Conservation (phyloP, 2,888 invertebrate species). For the Aethes cnicana region DNA sequence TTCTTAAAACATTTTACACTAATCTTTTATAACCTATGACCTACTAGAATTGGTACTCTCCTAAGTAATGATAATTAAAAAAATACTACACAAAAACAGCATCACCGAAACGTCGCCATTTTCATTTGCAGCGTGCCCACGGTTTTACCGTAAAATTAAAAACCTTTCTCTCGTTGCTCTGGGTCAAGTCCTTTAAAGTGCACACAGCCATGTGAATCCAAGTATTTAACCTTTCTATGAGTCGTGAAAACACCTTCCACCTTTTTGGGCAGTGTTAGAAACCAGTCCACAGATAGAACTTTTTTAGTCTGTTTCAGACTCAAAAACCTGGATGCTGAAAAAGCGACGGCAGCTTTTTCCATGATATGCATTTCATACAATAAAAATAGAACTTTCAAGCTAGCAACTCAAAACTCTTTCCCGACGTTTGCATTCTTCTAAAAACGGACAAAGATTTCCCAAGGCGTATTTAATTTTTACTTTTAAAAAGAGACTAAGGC, state of each 20-base stretch:
- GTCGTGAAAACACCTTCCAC: background rate
- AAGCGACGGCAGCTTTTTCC: too few species aligned
- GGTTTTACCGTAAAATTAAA: constrained; percentile 7
- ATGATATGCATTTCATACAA: too few species aligned
- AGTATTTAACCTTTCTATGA: constrained; percentile 11
- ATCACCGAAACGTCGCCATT: too few species aligned
- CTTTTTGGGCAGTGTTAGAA: too few species aligned
- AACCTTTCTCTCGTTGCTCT: constrained; percentile 5
- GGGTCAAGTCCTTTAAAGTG: constrained; percentile 4
- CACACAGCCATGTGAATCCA: background rate
- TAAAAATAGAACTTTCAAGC: background rate
- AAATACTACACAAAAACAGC: too few species aligned
- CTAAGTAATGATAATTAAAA: too few species aligned
- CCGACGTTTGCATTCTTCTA: constrained; percentile 23
- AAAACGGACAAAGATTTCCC: constrained; percentile 29
- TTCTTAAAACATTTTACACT: too few species aligned
- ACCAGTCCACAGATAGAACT: too few species aligned
- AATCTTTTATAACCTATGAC: too few species aligned
- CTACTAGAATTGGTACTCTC: too few species aligned
- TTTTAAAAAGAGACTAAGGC: constrained; percentile 33
- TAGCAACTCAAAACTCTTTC: constrained; percentile 1
- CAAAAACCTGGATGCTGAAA: too few species aligned
- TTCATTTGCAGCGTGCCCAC: background rate
- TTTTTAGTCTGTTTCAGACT: too few species aligned
- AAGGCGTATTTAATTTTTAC: constrained; percentile 31